Conservation (phyloP, 1,140 invertebrate genomes). For the Aphaenogaster ashmeadi region DNA sequence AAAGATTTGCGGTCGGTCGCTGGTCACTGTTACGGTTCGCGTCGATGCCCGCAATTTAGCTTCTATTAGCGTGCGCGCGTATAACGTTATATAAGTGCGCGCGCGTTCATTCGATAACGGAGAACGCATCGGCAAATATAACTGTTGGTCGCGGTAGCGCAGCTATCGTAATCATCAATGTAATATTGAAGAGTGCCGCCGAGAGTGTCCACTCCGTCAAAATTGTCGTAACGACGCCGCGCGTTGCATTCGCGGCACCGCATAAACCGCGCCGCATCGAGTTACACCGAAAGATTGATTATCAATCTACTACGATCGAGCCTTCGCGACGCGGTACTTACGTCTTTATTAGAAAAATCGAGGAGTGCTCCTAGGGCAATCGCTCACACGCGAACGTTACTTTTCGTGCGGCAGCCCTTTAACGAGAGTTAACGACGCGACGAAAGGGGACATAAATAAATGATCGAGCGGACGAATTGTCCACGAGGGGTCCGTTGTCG, state of each 20-base stretch:
- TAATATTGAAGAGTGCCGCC: conserved; percentile 21
- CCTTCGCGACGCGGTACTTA: neutral
- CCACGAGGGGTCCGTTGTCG: neutral
- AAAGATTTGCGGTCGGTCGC: conserved; percentile 54
- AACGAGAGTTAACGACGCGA: conserved; percentile 16
- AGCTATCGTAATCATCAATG: conserved; percentile 23
- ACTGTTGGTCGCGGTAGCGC: conserved; percentile 21
- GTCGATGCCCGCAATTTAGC: conserved; percentile 50
- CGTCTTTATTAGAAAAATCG: conserved; percentile 1
- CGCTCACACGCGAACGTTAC: neutral
- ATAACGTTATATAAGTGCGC: conserved; percentile 34
- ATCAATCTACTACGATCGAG: neutral
- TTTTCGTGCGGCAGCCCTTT: neutral
- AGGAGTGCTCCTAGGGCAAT: neutral
- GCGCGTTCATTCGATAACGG: conserved; percentile 32
- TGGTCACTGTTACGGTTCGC: conserved; percentile 26
- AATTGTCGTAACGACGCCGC: conserved; percentile 35
- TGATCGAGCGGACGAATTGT: conserved; percentile 7
- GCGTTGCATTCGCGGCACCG: neutral
- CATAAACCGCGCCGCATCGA: neutral
- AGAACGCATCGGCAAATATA: conserved; percentile 36
- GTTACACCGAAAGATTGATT: neutral
- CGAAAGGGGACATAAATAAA: conserved; percentile 10
- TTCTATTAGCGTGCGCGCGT: conserved; percentile 41
- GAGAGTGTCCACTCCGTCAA: conserved; percentile 18